A percentile compares a stretch with the other conserved stretches of the same genome.
Conservation (phyloP, 2,797 vertebrate species). For the Pipistrellus nathusii region DNA sequence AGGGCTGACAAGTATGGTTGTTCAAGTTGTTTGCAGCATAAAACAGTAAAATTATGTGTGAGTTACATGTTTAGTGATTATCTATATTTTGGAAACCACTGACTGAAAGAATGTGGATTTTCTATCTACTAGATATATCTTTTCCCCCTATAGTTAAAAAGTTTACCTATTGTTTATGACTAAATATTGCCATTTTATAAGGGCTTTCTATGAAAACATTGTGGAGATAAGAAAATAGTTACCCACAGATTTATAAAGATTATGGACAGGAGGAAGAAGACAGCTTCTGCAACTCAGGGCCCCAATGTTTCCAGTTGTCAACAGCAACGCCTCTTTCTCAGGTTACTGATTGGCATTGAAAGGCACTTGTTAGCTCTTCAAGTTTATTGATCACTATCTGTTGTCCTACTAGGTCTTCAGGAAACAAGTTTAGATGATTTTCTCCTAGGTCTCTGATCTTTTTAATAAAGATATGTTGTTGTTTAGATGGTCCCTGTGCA, state of each 20-base stretch:
- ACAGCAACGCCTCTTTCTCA: background rate
- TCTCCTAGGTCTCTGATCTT: background rate
- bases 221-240: conserved; percentile 51
- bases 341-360: background rate
- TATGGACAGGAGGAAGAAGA: conserved; percentile 37
- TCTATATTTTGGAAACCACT: background rate
- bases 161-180: background rate
- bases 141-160: background rate
- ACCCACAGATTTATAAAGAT: conserved; percentile 37
- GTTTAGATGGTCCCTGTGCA: background rate
- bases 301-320: conserved; percentile 2
- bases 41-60: background rate
- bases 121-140: background rate
- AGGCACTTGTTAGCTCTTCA: background rate
- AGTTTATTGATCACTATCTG: background rate
- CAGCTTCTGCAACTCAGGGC: background rate
- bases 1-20: background rate
- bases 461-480: background rate
- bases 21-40: background rate
- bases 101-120: background rate
- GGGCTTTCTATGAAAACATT: conserved; percentile 44
- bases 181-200: conserved; percentile 47
- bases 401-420: background rate
- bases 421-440: conserved; percentile 47
- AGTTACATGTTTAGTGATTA: conserved; percentile 12